These are phyloP conservation scores for Drosophila trichaetosa DNA, from an alignment of 2,888 invertebrate genomes.

Conservation along the genomic window DNA sequence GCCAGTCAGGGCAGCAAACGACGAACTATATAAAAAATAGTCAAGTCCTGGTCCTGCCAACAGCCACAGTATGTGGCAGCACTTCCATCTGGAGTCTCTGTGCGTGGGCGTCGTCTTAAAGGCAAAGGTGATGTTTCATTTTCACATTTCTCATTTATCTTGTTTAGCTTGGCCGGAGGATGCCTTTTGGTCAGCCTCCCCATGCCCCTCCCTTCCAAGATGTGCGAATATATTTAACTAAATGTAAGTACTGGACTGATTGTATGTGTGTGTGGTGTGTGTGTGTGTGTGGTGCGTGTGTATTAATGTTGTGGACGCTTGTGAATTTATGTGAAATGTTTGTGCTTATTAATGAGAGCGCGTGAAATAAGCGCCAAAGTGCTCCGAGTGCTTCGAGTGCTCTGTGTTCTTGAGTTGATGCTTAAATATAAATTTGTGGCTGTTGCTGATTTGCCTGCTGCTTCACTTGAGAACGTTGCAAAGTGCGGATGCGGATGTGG, in stretches of 20 bases:
- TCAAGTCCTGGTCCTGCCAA: constrained; percentile 48
- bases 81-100: constrained; percentile 29
- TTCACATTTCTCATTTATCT: constrained; percentile 84
- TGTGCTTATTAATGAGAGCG: constrained; percentile 72
- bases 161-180: constrained; percentile 71
- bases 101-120: constrained; percentile 47
- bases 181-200: constrained; percentile 32
- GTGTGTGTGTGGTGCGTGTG: constrained; percentile 1
- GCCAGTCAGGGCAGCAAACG: background rate
- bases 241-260: constrained; percentile 50
- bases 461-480: constrained; percentile 14
- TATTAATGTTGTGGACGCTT: constrained; percentile 6
- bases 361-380: constrained; percentile 45
- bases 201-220: constrained; percentile 20
- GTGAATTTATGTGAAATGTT: constrained; percentile 67
- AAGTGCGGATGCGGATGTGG: constrained; percentile 17
- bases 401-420: constrained; percentile 15
- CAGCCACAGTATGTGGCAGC: constrained; percentile 55
- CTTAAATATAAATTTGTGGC: constrained; percentile 52
- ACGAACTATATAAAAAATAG: constrained; percentile 54
- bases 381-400: constrained; percentile 4
- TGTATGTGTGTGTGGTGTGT: constrained; percentile 6
- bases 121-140: constrained; percentile 83
- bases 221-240: constrained; percentile 48
- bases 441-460: constrained; percentile 26